These are phyloP conservation scores for Oxyruncus cristatus DNA, from an alignment of 2,113 vertebrate genomes.

Conservation along the genomic window DNA sequence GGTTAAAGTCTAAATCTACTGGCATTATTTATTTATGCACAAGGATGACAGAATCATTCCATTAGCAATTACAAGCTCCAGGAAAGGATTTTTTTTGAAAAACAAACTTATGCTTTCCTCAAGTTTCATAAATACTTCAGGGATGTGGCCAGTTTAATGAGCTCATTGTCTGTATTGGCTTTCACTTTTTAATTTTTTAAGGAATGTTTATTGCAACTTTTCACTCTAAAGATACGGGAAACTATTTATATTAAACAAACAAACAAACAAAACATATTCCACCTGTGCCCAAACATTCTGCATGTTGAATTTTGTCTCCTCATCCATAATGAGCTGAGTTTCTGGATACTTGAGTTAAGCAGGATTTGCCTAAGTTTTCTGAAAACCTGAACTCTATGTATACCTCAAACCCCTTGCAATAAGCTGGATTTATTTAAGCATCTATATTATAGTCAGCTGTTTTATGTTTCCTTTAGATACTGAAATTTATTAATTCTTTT, in stretches of 20 bases:
- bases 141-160: not conserved
- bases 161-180: not conserved
- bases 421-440: not conserved
- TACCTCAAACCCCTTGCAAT: not conserved
- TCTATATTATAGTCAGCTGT: not conserved
- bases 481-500: not conserved
- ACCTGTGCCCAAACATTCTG: not conserved
- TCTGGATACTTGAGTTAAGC: not conserved
- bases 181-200: not conserved
- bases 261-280: not conserved
- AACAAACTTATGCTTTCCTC: not conserved
- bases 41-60: not conserved
- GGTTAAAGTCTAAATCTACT: conserved; percentile 7
- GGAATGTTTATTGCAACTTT: not conserved
- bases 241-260: not conserved
- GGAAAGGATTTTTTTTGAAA: not conserved
- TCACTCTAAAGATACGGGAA: not conserved
- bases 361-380: not conserved
- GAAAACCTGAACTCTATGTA: not conserved
- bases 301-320: not conserved
- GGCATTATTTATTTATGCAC: conserved; percentile 40
- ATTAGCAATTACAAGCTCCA: conserved; percentile 7
- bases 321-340: not conserved
- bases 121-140: conserved; percentile 1
- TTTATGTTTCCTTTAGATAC: not conserved